phyloP scores from a whole-genome alignment of 35 echinoderm and acorn worm species.

The Holothuria glaberrima region DNA sequence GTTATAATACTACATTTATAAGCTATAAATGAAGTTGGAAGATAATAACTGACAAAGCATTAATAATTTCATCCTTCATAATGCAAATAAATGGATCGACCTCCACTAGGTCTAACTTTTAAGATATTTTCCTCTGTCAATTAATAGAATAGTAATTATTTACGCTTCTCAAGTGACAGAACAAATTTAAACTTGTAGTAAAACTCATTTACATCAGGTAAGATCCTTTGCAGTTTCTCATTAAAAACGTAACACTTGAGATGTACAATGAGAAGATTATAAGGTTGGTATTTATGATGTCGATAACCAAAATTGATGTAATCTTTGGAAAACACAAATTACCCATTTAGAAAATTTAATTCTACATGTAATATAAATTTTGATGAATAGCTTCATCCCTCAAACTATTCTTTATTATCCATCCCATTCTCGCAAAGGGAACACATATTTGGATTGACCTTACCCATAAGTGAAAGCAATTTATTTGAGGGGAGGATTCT shows the following conservation, averaged over 20 bases:
- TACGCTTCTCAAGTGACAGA: neutral
- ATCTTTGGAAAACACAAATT: neutral
- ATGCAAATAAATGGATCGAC: too few relatives aligned
- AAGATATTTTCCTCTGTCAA: neutral
- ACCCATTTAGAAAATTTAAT: too few relatives aligned
- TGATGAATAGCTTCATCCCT: neutral
- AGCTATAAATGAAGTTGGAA: too few relatives aligned
- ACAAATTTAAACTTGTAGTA: constrained; percentile 13
- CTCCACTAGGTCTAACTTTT: too few relatives aligned
- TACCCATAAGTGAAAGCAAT: neutral
- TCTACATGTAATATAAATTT: neutral
- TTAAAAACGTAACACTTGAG: neutral
- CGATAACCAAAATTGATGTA: neutral
- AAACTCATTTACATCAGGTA: neutral
- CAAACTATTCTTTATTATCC: neutral
- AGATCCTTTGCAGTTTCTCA: neutral
- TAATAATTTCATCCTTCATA: too few relatives aligned
- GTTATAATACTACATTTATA: too few relatives aligned
- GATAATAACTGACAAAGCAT: too few relatives aligned
- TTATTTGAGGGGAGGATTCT: neutral
- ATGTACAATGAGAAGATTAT: neutral
- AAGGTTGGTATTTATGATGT: neutral
- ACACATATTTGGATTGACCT: neutral
- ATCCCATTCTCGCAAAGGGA: neutral
- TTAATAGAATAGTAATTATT: neutral